Conservation (phyloP, 2,888 invertebrate species). For the Drosophila greeni region DNA sequence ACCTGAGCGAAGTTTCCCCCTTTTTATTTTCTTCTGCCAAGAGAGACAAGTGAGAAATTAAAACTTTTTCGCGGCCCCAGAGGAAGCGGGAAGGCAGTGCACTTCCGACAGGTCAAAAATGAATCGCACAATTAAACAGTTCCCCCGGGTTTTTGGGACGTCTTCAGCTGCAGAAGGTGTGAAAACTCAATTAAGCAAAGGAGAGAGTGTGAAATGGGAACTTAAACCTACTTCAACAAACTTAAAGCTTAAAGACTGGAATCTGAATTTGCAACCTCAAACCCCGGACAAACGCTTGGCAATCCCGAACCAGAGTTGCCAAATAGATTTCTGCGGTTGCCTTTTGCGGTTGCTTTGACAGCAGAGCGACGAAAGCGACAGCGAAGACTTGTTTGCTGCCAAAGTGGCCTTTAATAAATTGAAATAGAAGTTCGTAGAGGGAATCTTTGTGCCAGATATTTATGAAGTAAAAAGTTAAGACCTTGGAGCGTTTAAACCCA, state of each 20-base stretch:
- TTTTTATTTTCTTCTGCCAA: constrained; percentile 27
- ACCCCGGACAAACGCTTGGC: constrained; percentile 4
- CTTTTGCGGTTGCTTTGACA: constrained; percentile 49
- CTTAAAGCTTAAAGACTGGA: constrained; percentile 7
- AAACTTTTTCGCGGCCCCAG: constrained; percentile 48
- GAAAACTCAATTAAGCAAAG: constrained; percentile 65
- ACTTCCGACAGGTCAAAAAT: constrained; percentile 69
- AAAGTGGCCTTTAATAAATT: constrained; percentile 19
- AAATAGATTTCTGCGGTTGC: constrained; percentile 66
- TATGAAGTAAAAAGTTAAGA: background rate
- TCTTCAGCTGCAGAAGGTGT: constrained; percentile 42
- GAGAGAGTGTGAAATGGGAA: constrained; percentile 23
- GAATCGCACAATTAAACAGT: constrained; percentile 72
- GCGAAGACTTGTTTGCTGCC: constrained; percentile 12
- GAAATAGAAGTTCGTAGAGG: constrained; percentile 11
- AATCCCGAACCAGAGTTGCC: constrained; percentile 29
- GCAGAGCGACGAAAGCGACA: constrained; percentile 2
- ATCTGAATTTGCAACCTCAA: background rate
- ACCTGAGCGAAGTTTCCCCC: constrained; percentile 44
- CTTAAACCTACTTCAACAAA: background rate
- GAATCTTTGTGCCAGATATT: background rate
- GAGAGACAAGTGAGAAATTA: constrained; percentile 70
- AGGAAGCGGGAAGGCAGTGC: constrained; percentile 6
- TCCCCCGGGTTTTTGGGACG: constrained; percentile 41
- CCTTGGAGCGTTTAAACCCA: too few species aligned